phyloP scores from a whole-genome alignment of 2,888 invertebrate species.

The Philonicus albiceps region DNA sequence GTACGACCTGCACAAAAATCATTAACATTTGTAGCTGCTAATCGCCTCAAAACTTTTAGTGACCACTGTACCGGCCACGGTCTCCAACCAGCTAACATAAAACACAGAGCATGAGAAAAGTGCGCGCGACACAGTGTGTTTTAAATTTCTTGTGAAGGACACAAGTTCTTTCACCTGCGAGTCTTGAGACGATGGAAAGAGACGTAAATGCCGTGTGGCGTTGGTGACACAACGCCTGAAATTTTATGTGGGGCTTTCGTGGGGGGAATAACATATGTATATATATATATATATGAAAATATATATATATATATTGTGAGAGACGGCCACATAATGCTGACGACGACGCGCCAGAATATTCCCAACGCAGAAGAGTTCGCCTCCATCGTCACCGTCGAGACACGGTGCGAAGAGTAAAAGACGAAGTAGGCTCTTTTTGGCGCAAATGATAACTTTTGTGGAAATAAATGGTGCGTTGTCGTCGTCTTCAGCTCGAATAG shows the following conservation, averaged over 20 bases:
- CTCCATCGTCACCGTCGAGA: background rate
- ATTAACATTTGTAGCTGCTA: background rate
- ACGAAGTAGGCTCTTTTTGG: background rate
- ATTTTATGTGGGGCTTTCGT: conserved; percentile 17
- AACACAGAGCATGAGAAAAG: conserved; percentile 22
- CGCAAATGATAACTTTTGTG: background rate
- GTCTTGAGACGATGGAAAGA: background rate
- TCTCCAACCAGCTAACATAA: background rate
- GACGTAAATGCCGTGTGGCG: conserved; percentile 21
- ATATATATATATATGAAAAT: background rate
- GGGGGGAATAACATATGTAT: background rate
- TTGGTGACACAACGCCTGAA: conserved; percentile 14
- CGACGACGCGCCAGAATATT: background rate
- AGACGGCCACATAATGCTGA: background rate
- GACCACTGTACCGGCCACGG: background rate
- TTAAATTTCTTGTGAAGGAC: conserved; percentile 46
- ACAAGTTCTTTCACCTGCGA: conserved; percentile 49
- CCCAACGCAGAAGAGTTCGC: background rate
- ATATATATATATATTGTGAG: background rate
- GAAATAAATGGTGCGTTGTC: background rate
- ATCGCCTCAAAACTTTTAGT: background rate
- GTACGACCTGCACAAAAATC: background rate
- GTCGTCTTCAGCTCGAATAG: background rate
- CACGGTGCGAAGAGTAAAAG: background rate
- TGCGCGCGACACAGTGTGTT: background rate